Evolutionary conservation across 2,797 vertebrate species (phyloP).

Genomic region (Alectoris magna): DNA sequence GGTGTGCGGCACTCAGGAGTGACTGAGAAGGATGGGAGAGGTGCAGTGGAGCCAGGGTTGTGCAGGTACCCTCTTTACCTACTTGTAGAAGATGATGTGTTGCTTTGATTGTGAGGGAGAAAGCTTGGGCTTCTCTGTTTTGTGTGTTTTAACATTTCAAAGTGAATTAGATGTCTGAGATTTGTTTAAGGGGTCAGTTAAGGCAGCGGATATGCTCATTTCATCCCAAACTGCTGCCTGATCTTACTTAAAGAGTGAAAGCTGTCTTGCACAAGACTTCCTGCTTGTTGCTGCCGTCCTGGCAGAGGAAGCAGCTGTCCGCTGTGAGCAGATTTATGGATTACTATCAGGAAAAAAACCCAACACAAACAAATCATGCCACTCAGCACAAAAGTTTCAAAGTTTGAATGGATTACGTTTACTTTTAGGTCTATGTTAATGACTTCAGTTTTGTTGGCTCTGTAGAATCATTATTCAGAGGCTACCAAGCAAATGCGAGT

Average conservation of each 20-base stretch:
- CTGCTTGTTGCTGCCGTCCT: not conserved
- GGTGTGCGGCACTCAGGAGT: not conserved
- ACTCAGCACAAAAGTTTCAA: not conserved
- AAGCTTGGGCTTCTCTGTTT: not conserved
- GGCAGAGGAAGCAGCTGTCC: not conserved
- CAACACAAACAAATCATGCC: not conserved
- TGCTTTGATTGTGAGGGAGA: slow-evolving; percentile 9
- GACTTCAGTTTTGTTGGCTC: not conserved
- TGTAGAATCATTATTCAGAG: not conserved
- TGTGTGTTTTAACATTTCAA: not conserved
- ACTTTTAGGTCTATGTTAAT: not conserved
- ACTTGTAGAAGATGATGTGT: not conserved
- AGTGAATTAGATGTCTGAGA: not conserved
- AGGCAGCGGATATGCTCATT: not conserved
- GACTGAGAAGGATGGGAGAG: slow-evolving; percentile 45
- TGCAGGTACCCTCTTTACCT: slow-evolving; percentile 58
- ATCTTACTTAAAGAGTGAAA: not conserved
- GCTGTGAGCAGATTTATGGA: not conserved
- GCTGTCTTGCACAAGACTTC: not conserved
- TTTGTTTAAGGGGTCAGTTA: not conserved
- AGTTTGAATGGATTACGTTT: not conserved
- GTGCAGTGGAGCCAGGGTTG: not conserved
- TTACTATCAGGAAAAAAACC: not conserved
- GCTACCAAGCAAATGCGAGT: not conserved
- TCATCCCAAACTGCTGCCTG: not conserved